Evolutionary conservation across 2,113 vertebrate genomes (phyloP).

Genomic region (Rhinoderma darwinii): DNA sequence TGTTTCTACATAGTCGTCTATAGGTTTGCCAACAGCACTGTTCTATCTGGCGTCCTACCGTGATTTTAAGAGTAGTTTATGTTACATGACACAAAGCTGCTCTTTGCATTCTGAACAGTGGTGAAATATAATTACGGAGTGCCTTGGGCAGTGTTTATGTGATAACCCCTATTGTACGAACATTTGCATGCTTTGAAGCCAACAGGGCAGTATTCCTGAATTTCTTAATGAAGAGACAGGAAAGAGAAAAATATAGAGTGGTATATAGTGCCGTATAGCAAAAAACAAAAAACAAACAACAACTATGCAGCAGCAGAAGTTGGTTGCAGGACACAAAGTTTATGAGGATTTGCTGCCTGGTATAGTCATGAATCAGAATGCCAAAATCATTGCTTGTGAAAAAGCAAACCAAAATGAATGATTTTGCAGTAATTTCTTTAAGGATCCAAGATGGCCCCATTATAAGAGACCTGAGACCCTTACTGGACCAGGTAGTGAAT

Average conservation of each 20-base stretch:
- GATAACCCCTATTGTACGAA: neutral
- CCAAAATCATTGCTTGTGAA: neutral
- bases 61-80: neutral
- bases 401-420: neutral
- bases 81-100: neutral
- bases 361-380: neutral
- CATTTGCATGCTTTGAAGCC: neutral
- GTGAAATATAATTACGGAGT: neutral
- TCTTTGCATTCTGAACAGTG: neutral
- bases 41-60: neutral
- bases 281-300: too few relatives aligned
- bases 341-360: neutral
- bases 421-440: neutral
- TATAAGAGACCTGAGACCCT: too few relatives aligned
- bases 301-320: neutral
- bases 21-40: neutral
- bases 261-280: neutral
- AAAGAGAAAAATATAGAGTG: neutral
- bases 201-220: neutral
- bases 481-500: too few relatives aligned
- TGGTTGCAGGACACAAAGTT: neutral
- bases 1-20: neutral
- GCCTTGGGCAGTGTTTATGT: neutral
- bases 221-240: neutral
- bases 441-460: too few relatives aligned